A percentile compares a stretch with the other conserved stretches of the same genome.
Conservation (phyloP, 2,113 vertebrate species). For the Pipa parva region DNA sequence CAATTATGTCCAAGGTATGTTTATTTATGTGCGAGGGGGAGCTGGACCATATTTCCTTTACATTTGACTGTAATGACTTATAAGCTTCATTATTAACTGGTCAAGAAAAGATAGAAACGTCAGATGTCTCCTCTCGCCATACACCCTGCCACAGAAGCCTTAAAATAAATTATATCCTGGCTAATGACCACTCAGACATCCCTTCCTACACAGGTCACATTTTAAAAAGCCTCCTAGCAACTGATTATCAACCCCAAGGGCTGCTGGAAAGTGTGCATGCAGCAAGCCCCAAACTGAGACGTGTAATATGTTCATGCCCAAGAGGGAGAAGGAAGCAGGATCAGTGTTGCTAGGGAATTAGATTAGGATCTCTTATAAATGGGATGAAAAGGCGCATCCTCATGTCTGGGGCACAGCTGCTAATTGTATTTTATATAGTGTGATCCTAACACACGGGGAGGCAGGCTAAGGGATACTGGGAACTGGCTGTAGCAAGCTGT, state of each 20-base stretch:
- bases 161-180: conserved; percentile 17
- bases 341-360: conserved; percentile 34
- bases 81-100: not conserved
- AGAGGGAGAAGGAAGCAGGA: conserved; percentile 2
- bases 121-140: not conserved
- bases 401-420: conserved; percentile 12
- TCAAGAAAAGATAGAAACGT: not conserved
- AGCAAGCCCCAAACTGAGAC: not conserved
- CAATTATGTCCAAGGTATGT: too few species aligned
- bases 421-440: conserved; percentile 15
- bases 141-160: not conserved
- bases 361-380: conserved; percentile 35
- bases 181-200: not conserved
- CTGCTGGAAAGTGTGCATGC: not conserved
- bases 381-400: conserved; percentile 31
- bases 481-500: not conserved
- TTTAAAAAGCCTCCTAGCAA: not conserved
- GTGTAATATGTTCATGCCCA: not conserved
- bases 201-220: not conserved
- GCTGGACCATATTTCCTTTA: not conserved
- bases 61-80: not conserved
- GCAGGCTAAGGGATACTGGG: not conserved
- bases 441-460: conserved; percentile 12
- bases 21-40: too few species aligned
- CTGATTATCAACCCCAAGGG: not conserved